Base-by-base conservation (phyloP, 1,140 invertebrate species). In the Heliothis subflexa region DNA sequence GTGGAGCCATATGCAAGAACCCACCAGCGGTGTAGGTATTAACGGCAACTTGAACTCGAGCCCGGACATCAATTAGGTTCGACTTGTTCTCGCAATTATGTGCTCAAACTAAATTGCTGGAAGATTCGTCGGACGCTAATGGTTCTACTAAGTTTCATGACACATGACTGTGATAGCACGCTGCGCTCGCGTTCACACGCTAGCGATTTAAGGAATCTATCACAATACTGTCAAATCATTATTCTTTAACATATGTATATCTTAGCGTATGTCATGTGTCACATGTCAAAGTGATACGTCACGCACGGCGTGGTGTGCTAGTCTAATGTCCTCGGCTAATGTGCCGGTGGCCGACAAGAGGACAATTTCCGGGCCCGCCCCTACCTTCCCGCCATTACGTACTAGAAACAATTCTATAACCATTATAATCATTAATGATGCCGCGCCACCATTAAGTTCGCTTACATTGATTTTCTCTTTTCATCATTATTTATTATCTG, bases 21-120 rank as follows among this genome's bases (percentile, higher is more conserved):
- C 45, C 68, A 40, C 62, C 28, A 72, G 49, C 52, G 79, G 74
- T 80, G 68, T 79, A 78, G 49, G 68, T 79, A 81, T 78, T 81
- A 85, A 87, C 84, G 84, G 82, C 78, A 81, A 85, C 81, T 87
- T 84, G 90, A 92, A 91, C 90, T 86, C 83, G 83, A 86, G 87
- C 87, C 88, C 89, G 81, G 81, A 81, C 88, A 88, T 92, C 91
- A 90, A 93, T 93, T 94, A 93, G 87, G 84, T 93, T 91, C 86
- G 90, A 93, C 90, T 92, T 89, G 88, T 92, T 93, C 91, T 85
- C 89, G 90, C 92, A 93, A 94, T 94, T 94, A 94, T 93, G 89
- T 93, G 88, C 91, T 94, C 89, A 91, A 86, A 89, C 87, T 87
- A 92, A 94, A 94, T 93, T 92, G 90, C 91, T 93, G 87, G 86